phyloP scores from a whole-genome alignment of 2,888 invertebrate genomes.

The Endotricha flammealis region DNA sequence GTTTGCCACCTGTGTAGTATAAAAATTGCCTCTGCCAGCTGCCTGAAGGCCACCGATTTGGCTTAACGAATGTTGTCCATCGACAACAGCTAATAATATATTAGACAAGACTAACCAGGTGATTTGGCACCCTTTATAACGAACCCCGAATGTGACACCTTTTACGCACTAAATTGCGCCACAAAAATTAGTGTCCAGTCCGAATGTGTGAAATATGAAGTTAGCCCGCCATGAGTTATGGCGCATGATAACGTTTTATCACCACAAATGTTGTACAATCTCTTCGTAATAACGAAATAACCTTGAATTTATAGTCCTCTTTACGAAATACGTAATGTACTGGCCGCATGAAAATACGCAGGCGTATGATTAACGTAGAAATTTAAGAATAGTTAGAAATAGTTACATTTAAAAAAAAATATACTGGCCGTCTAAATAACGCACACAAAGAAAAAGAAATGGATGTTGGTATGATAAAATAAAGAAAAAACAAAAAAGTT shows the following conservation, averaged over 20 bases:
- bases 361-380: conserved; percentile 1
- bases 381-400: too few relatives aligned
- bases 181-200: conserved; percentile 10
- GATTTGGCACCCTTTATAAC: too few relatives aligned
- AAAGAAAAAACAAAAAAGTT: not conserved
- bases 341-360: conserved; percentile 28
- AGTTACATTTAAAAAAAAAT: conserved; percentile 6
- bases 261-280: conserved; percentile 63
- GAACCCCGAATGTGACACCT: too few relatives aligned
- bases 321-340: conserved; percentile 60
- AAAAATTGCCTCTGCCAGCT: too few relatives aligned
- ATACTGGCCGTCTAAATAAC: not conserved
- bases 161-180: too few relatives aligned
- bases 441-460: too few relatives aligned
- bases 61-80: too few relatives aligned
- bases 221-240: conserved; percentile 52
- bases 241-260: conserved; percentile 63
- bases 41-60: too few relatives aligned
- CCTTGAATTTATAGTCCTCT: conserved; percentile 68
- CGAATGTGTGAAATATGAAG: conserved; percentile 51
- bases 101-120: too few relatives aligned
- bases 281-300: conserved; percentile 67
- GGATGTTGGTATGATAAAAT: not conserved
- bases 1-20: too few relatives aligned
- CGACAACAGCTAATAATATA: too few relatives aligned